Conservation (phyloP, 2,888 invertebrate genomes). For the Panzeria rudis region DNA sequence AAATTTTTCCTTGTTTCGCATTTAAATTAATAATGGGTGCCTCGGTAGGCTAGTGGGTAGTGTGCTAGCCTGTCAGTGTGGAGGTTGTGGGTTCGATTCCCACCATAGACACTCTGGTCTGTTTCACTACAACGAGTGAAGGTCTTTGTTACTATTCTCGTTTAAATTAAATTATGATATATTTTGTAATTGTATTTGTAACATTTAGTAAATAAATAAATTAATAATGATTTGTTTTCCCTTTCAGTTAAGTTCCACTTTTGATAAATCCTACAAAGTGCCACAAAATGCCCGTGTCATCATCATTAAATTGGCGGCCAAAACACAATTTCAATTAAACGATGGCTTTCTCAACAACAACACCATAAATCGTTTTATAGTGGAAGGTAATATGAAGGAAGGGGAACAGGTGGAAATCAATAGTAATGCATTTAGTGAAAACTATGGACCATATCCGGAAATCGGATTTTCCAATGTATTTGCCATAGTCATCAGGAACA, state of each 20-base stretch:
- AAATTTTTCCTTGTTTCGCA: too few relatives aligned
- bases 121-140: too few relatives aligned
- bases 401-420: constrained; percentile 80
- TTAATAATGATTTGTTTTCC: not conserved
- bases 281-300: constrained; percentile 77
- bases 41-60: too few relatives aligned
- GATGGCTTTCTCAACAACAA: constrained; percentile 78
- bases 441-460: constrained; percentile 81
- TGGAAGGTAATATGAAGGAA: constrained; percentile 77
- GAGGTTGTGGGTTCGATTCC: too few relatives aligned
- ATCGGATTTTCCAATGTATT: constrained; percentile 79
- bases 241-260: constrained; percentile 77
- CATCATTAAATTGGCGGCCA: constrained; percentile 76
- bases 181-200: too few relatives aligned
- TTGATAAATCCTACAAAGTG: constrained; percentile 78
- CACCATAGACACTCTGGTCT: too few relatives aligned
- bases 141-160: too few relatives aligned
- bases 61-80: too few relatives aligned
- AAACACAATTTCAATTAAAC: constrained; percentile 77
- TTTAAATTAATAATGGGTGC: too few relatives aligned
- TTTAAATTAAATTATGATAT: too few relatives aligned
- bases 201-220: too few relatives aligned
- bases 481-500: constrained; percentile 78
- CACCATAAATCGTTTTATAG: constrained; percentile 79
- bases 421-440: constrained; percentile 78